Evolutionary conservation across 2,113 vertebrate genomes (phyloP).

Genomic region (Excalfactoria chinensis): DNA sequence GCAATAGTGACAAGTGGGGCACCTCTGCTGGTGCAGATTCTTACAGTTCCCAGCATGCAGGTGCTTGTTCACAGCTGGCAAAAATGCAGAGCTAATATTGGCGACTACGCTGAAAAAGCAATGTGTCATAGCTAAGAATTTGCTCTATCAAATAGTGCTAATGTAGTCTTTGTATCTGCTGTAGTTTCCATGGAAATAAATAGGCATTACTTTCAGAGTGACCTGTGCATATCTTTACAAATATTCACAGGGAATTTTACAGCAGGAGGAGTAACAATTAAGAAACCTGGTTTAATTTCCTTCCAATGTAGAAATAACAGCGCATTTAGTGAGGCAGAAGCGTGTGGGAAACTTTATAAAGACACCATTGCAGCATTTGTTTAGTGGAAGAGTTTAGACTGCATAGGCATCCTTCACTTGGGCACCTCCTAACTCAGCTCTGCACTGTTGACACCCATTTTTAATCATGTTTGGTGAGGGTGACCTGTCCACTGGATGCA

Average conservation of each 20-base stretch:
- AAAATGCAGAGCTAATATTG: too few relatives aligned
- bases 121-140: too few relatives aligned
- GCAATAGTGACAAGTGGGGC: too few relatives aligned
- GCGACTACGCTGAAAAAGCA: too few relatives aligned
- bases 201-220: too few relatives aligned
- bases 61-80: too few relatives aligned
- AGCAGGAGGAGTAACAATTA: slow-evolving; percentile 13
- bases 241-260: neutral
- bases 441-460: neutral
- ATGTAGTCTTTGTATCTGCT: too few relatives aligned
- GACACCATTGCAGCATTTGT: neutral
- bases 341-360: neutral
- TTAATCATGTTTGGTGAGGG: neutral
- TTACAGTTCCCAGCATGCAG: too few relatives aligned
- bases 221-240: neutral
- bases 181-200: too few relatives aligned
- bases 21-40: too few relatives aligned
- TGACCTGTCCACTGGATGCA: neutral
- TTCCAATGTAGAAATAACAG: neutral
- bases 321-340: neutral
- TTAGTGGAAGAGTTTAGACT: neutral
- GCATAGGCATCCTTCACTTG: neutral
- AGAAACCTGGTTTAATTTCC: slow-evolving; percentile 24
- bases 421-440: neutral
- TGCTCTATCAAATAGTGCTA: too few relatives aligned